Conservation (phyloP, 2,797 vertebrate species). For the Propithecus deckenii region DNA sequence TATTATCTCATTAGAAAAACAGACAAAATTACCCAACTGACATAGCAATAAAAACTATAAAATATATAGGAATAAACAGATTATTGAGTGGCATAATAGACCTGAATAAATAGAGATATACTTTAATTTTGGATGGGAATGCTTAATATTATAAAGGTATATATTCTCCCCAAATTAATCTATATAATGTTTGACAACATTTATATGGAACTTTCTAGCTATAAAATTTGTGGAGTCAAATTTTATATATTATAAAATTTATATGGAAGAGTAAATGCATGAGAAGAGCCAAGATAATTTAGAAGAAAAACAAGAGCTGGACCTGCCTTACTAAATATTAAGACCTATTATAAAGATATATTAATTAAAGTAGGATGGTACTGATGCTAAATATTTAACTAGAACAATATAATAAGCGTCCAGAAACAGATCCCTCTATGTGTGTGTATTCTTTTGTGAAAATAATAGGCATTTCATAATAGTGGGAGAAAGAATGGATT, state of each 20-base stretch:
- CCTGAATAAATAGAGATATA: neutral
- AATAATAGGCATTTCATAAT: neutral
- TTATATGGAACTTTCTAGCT: neutral
- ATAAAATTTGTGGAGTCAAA: too few relatives aligned
- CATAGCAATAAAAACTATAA: neutral
- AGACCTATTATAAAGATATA: neutral
- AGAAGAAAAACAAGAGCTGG: neutral
- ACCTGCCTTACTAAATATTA: neutral
- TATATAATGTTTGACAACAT: neutral
- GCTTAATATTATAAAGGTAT: neutral
- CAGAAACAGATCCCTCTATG: neutral
- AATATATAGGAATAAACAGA: neutral
- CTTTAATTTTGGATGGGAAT: neutral
- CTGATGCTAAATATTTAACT: neutral
- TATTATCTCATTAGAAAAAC: neutral
- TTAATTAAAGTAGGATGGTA: neutral
- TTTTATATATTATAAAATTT: neutral
- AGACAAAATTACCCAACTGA: neutral
- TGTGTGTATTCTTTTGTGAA: neutral
- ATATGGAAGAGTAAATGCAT: neutral
- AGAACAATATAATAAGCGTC: neutral
- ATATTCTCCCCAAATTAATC: neutral
- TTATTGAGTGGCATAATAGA: neutral
- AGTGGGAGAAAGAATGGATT: neutral
- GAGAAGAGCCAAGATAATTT: neutral